Base-by-base conservation (phyloP, 2,113 vertebrate genomes). In the Hyaena hyaena region DNA sequence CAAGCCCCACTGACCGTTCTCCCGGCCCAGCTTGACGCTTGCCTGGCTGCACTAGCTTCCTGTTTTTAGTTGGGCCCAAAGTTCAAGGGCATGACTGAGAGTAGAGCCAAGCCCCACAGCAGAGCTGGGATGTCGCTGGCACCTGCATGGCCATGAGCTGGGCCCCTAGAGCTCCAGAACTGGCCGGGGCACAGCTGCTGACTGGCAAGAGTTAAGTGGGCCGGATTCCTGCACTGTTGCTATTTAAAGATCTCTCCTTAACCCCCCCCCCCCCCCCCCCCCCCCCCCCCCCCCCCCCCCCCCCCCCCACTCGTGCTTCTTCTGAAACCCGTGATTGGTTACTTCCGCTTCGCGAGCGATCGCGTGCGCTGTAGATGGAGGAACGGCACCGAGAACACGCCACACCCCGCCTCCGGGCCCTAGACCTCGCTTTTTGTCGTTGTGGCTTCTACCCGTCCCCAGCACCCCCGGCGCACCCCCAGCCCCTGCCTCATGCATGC, bases 11-110 rank as follows among this genome's bases (percentile, higher is more conserved):
- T 43, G 88, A 71, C 39, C 45, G 8, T 71, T 92, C 39, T 79
- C 50, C 87, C 14, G 2, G 31, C 92, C 95, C 53, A 93, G 97
- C 97, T 97, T 97, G 97, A 65, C n/a, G 87, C 92, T 95, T 26
- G 74, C 84, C 58, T 95, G 96, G 96, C 97, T 97, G 96, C 68
- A 28, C 76, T 69, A 73, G 91, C 96, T 97, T 89, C 66, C 84
- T 69, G 97, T 96, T 96, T 97, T 39, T 24, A 83, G 65, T 39
- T 33, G 58, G 39, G 48, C 58, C 69, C 16, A 69, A 92, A 48
- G 35, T 86, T 74, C 61, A 85, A 85, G 91, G 61, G 24, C 65
- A 90, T 33, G 23, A 71, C 26, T 35, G 9, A 39, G 55, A 61
- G 5, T 33, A 14, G 4, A 93, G 28, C 65, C 39, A 73, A 68